Evolutionary conservation across 2,797 vertebrate species (phyloP), one percentile per base, ranked within the genome.

Genomic region (Apogon hyalosoma): DNA sequence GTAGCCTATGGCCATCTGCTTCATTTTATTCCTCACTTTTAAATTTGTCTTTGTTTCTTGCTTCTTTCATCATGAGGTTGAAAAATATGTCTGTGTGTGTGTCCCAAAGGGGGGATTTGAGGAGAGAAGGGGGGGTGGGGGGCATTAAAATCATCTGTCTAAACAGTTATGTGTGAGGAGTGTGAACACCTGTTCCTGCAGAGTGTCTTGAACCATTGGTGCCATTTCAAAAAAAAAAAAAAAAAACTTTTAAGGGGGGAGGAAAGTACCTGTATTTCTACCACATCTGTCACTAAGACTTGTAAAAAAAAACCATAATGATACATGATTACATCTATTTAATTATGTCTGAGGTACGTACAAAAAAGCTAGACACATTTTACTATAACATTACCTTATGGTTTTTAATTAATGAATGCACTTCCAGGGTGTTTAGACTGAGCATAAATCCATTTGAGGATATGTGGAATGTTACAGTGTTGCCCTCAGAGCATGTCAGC

Each of bases 101-200:
- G 41, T 59, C 24, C 24, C 24, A 28, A 28, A 28, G 24, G 51
- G 61, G 43, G 36, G 45, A 53, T 62, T 61, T 14, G 16, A 2
- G 15, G 41, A 11, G 14, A 15, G 47, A 11, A 41, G 6, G 28
- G 24, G 64, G 66, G 70, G 74, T 40, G 39, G 65, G 79, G 57
- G 43, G 67, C 56, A n/a, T 40, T 74, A 64, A 75, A 61, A 70
- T 86, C 84, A 84, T 79, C 82, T 87, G 86, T 89, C 77, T 73
- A 88, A 90, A 89, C 84, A 89, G 74, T 59, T 53, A 45, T 65
- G 58, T 72, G 63, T 82, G 74, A 67, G 64, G 57, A 77, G 79
- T 40, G 65, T 40, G 58, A 73, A 72, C 90, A 91, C 85, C 89
- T 91, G 90, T 90, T 88, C 82, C 59, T 71, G 40, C 24, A 14